Evolutionary conservation across 2,797 vertebrate species (phyloP), one percentile per base, ranked within the genome.

Genomic region (Sebastiscus tertius): DNA sequence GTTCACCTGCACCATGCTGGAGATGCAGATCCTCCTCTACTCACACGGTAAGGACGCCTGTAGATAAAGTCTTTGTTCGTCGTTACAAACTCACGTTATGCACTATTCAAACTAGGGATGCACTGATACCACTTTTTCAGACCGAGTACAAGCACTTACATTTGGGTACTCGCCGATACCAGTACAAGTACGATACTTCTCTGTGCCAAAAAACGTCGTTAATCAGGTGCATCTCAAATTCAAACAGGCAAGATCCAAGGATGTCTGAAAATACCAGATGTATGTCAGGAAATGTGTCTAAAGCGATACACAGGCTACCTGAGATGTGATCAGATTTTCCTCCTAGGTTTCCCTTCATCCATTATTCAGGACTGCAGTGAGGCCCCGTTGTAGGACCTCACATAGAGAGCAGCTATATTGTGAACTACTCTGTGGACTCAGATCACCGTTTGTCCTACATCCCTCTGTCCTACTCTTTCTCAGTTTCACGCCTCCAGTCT

Each of bases 21-120:
- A 99, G 93, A 99, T 99, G 97, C 98, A 99, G 94, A 96, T 98
- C 84, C 97, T 99, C 26, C 96, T 99, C 18, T 99, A 98, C 92
- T 99, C 98, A 0, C 96, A 98, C 93, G 97, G 98, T 99, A 86
- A 89, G 63, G 4, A 34, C 2, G 1, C 54, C 1, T 14, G 4
- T 9, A 3, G 29, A 22, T 59, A 27, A 20, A 13, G 31, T 18
- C 42, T 46, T 46, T 46, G 49, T 54, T 54, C 5, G 4, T n/a
- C 49, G 3, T 52, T 20, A n/a, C 49, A 9, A 52, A 52, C 20
- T 52, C 20, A 52, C 20, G 24, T 24, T 24, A 24, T 24, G 24
- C 24, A 24, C 24, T 24, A 24, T 24, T 24, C 24, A 24, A 24
- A 24, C 24, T 24, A 24, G 24, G 24, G 24, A 24, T 24, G 24